phyloP scores from a whole-genome alignment of 2,888 invertebrate species.

The Drosophila nigricruria region DNA sequence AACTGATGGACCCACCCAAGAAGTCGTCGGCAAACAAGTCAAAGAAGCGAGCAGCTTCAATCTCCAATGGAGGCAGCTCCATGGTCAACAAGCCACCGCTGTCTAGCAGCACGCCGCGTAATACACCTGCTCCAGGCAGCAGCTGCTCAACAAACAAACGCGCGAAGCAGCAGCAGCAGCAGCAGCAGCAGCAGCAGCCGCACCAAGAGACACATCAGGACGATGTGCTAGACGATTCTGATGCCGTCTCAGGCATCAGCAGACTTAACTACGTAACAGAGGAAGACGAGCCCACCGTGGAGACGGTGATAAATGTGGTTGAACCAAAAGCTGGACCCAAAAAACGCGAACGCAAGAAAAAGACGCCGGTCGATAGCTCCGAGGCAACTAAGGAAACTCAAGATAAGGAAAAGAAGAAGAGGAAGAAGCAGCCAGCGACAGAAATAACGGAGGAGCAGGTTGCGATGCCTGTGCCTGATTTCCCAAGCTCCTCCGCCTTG shows the following conservation, averaged over 20 bases:
- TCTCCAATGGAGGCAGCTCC: neutral
- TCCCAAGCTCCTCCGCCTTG: neutral
- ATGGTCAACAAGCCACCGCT: constrained; percentile 20
- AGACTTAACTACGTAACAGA: constrained; percentile 9
- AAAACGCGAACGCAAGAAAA: constrained; percentile 3
- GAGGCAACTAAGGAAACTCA: neutral
- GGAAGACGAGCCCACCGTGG: neutral
- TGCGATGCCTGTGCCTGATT: neutral
- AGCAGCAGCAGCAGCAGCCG: neutral
- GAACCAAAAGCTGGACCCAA: neutral
- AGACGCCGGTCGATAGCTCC: neutral
- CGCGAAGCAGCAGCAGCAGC: neutral
- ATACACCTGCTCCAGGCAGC: no score
- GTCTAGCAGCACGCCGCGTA: constrained; percentile 41
- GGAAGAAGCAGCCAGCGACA: neutral
- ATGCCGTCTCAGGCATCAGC: constrained; percentile 15
- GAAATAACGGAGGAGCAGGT: neutral
- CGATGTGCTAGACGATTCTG: neutral
- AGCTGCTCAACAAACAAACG: neutral
- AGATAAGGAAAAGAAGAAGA: neutral
- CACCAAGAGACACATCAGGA: neutral
- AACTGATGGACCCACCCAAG: neutral
- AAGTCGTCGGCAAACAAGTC: neutral
- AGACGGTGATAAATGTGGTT: no score
- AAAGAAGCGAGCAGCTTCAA: constrained; percentile 9